phyloP scores from a whole-genome alignment of 2,888 invertebrate genomes.

The Mantis religiosa region DNA sequence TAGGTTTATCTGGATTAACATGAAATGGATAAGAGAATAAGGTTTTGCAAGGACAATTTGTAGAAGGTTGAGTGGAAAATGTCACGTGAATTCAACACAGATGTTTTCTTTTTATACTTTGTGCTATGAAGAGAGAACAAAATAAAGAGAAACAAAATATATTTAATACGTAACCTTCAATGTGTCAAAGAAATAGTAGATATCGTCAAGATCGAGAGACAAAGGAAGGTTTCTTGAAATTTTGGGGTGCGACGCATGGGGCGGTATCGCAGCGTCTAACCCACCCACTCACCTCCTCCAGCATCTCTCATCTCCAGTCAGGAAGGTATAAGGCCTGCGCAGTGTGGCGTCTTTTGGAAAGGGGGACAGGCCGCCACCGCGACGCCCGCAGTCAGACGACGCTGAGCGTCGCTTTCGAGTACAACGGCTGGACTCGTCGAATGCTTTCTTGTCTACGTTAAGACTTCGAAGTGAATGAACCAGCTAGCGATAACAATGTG shows the following conservation, averaged over 20 bases:
- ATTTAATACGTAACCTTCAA: no score
- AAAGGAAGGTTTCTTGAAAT: background rate
- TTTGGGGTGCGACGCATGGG: background rate
- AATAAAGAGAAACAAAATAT: no score
- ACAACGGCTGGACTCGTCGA: background rate
- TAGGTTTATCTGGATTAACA: no score
- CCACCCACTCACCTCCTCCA: background rate
- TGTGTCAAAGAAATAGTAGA: no score
- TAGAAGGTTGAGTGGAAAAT: no score
- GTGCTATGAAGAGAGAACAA: no score
- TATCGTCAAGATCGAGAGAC: background rate
- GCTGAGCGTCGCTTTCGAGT: slow-evolving; percentile 11
- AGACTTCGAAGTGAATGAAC: background rate
- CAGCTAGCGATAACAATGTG: background rate
- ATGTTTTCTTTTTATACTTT: no score
- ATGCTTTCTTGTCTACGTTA: background rate
- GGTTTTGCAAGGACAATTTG: no score
- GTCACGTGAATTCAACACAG: no score
- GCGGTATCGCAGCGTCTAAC: background rate
- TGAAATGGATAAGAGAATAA: no score
- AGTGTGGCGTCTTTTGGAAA: background rate
- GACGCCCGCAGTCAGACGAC: slow-evolving; percentile 9
- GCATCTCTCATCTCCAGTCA: background rate
- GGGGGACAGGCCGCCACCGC: background rate
- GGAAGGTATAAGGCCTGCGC: background rate